phyloP scores from a whole-genome alignment of 2,888 invertebrate genomes.

The Ormia ochracea region DNA sequence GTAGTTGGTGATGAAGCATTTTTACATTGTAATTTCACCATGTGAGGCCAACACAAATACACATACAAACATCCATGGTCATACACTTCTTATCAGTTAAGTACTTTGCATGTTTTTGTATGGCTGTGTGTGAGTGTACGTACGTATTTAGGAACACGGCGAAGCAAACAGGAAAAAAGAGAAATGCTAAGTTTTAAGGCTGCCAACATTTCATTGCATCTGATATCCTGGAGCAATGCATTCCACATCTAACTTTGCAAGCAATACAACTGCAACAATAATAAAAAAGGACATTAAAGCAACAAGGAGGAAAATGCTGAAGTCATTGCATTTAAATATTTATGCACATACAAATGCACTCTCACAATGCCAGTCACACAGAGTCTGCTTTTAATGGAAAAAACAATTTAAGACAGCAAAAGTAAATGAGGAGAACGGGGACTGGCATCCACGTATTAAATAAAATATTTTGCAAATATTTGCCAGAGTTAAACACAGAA shows the following conservation, averaged over 20 bases:
- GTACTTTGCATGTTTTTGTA: conserved; percentile 18
- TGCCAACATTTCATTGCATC: conserved; percentile 51
- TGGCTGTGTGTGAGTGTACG: background rate
- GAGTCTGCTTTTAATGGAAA: conserved; percentile 15
- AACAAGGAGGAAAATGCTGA: conserved; percentile 29
- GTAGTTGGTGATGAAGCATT: conserved; percentile 62
- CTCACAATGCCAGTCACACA: background rate
- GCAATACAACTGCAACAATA: conserved; percentile 24
- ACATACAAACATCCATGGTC: background rate
- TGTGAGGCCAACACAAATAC: conserved; percentile 11
- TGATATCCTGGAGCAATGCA: conserved; percentile 58
- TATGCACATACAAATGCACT: background rate
- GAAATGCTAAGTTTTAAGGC: conserved; percentile 44
- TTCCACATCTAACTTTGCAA: conserved; percentile 33
- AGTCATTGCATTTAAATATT: conserved; percentile 33
- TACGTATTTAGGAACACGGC: conserved; percentile 29
- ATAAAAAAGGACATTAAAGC: conserved; percentile 36
- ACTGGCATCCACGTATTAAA: background rate
- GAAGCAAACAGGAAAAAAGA: background rate
- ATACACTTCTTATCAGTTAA: conserved; percentile 42
- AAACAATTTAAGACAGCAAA: background rate
- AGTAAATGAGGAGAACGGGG: background rate
- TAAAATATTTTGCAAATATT: background rate
- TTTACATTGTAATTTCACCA: conserved; percentile 49
- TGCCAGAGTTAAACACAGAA: no score